Percentiles rank a stretch among this genome's conserved stretches.
Conservation (phyloP, 2,888 invertebrate genomes). For the Drosophila imparisetae region DNA sequence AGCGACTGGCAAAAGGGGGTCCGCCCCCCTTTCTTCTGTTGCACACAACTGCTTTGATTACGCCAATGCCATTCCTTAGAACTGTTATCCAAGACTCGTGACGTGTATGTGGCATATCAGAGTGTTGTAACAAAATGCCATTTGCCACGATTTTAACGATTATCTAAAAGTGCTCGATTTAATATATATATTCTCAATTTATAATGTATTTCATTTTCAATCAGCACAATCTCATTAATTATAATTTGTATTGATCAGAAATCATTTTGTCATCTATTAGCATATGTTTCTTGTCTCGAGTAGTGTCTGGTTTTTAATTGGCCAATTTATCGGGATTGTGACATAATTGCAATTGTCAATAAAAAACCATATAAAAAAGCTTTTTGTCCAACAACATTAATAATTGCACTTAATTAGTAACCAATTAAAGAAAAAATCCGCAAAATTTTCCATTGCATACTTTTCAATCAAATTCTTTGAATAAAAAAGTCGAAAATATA, state of each 20-base stretch:
- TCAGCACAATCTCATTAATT: background rate
- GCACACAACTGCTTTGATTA: background rate
- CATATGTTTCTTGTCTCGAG: background rate
- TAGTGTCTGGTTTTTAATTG: background rate
- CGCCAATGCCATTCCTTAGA: background rate
- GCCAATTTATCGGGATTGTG: background rate
- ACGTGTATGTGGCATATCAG: background rate
- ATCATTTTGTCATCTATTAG: background rate
- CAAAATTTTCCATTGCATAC: constrained; percentile 1
- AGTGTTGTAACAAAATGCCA: background rate
- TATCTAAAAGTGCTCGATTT: background rate
- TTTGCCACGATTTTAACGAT: background rate
- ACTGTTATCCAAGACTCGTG: background rate
- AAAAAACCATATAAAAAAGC: no score
- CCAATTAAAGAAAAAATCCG: background rate
- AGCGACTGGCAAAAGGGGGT: background rate
- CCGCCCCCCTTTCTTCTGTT: background rate
- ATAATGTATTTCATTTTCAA: background rate
- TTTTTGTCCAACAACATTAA: background rate
- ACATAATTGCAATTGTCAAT: background rate
- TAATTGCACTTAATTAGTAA: background rate
- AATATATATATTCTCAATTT: background rate
- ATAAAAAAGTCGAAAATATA: background rate
- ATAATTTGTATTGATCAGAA: background rate
- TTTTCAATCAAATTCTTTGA: background rate